Evolutionary conservation across 1,140 invertebrate genomes (phyloP), one percentile per base, ranked within the genome.

Genomic region (Triops longicaudatus): DNA sequence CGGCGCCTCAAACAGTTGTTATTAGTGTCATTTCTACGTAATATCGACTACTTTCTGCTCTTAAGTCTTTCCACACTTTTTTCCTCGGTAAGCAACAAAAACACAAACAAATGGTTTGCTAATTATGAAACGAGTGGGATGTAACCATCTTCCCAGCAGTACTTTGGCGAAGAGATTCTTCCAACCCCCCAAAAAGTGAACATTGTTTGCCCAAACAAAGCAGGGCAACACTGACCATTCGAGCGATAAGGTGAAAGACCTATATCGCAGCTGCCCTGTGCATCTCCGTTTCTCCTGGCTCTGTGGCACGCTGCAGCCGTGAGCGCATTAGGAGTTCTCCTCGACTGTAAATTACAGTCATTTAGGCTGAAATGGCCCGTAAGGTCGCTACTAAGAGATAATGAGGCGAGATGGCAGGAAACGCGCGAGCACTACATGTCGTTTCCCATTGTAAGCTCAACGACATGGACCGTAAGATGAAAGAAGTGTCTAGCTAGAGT

Each of bases 231-330:
- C 14, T 63, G 17, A 4, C 22, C 50, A 63, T 22, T 63, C 17
- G 50, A 63, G 50, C 50, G 50, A 22, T 63, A 63, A 63, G 50
- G 50, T 63, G 50, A 63, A 63, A 63, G 50, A 63, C 50, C 50
- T 63, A 63, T 63, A 22, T 22, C 22, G 50, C 22, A 9, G 17
- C 22, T 63, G 50, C 50, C 22, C 50, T 11, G 2, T 63, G 10
- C 22, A 22, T 63, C 50, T 17, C 50, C 17, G 11, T 44, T 44
- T 44, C n/a, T 44, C 43, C 17, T 44, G 1, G 43, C 43, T 44
- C 43, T 17, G 17, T 63, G 22, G 17, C 50, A 22, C 14, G 50
- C 50, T 63, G 22, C 17, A n/a, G 50, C 14, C 22, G 17, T 9
- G 50, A 63, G 22, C 14, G 22, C 22, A 6, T 22, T 14, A 17